Conservation (phyloP, 2,797 vertebrate species). For the Mastacembelus armatus region DNA sequence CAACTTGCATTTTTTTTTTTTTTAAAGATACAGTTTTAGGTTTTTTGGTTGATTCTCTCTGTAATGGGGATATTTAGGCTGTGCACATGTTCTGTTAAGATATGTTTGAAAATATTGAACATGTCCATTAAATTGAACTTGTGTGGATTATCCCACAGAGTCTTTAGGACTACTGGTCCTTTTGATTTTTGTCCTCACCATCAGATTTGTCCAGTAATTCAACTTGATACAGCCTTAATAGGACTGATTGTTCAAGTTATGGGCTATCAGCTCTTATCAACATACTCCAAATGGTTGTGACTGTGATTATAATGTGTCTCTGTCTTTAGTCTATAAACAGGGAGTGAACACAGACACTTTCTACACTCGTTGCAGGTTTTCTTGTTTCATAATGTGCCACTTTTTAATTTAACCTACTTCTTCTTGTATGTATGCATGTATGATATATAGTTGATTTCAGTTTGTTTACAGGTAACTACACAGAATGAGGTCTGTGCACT, state of each 20-base stretch:
- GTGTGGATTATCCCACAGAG: no score
- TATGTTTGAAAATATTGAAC: no score
- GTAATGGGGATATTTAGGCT: not conserved
- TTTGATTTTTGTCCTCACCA: not conserved
- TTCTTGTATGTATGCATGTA: constrained; percentile 16
- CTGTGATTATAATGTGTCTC: not conserved
- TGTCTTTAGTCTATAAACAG: not conserved
- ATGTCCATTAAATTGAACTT: no score
- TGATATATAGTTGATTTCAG: constrained; percentile 55
- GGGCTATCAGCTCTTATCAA: not conserved
- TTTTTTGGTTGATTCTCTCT: not conserved
- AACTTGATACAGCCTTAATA: not conserved
- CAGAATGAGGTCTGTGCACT: constrained; percentile 30
- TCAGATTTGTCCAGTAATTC: not conserved
- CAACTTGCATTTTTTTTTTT: not conserved
- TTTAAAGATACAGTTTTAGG: not conserved
- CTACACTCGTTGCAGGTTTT: not conserved
- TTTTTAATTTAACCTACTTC: constrained; percentile 3
- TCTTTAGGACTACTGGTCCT: no score
- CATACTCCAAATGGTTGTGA: not conserved
- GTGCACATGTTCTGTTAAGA: no score
- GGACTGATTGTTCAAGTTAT: not conserved
- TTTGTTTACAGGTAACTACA: constrained; percentile 56
- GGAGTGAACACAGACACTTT: not conserved
- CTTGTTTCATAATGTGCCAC: constrained; percentile 12